Percentiles rank a stretch among this genome's conserved stretches.
Conservation (phyloP, 2,113 vertebrate species). For the Todiramphus saurophagus region DNA sequence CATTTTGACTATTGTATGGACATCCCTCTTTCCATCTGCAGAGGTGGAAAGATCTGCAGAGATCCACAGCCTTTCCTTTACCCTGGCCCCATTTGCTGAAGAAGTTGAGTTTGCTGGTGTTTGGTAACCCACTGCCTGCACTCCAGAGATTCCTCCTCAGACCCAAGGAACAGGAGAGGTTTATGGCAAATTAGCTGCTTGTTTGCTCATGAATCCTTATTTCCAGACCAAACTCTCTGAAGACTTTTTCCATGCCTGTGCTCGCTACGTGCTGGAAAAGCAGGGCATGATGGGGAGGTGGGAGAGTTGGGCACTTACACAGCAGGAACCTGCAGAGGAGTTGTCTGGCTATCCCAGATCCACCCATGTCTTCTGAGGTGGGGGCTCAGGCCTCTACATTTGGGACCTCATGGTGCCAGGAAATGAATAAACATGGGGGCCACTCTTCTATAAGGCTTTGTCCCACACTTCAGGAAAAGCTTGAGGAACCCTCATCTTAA, state of each 20-base stretch:
- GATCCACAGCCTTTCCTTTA: neutral
- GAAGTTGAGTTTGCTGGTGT: neutral
- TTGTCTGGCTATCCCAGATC: neutral
- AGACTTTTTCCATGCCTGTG: neutral
- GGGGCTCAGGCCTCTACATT: fast-evolving
- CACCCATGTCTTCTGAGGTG: neutral
- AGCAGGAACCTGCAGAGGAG: neutral
- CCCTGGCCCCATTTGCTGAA: neutral
- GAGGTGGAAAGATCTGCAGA: neutral
- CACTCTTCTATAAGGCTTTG: neutral
- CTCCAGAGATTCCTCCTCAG: neutral
- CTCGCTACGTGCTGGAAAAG: neutral
- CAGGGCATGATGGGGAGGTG: fast-evolving
- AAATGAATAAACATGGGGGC: neutral
- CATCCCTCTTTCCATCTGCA: neutral
- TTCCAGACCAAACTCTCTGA: neutral
- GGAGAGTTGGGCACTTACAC: neutral
- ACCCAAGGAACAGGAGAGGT: neutral
- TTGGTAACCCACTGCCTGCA: fast-evolving
- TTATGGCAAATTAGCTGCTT: neutral
- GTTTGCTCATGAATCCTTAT: neutral
- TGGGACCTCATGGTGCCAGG: neutral
- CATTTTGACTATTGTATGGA: neutral
- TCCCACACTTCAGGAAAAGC: neutral
- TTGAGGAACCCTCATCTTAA: neutral